Percentiles rank a stretch among this genome's conserved stretches.
Evolutionary conservation across 2,113 vertebrate genomes (phyloP).

Genomic region (Rana temporaria): DNA sequence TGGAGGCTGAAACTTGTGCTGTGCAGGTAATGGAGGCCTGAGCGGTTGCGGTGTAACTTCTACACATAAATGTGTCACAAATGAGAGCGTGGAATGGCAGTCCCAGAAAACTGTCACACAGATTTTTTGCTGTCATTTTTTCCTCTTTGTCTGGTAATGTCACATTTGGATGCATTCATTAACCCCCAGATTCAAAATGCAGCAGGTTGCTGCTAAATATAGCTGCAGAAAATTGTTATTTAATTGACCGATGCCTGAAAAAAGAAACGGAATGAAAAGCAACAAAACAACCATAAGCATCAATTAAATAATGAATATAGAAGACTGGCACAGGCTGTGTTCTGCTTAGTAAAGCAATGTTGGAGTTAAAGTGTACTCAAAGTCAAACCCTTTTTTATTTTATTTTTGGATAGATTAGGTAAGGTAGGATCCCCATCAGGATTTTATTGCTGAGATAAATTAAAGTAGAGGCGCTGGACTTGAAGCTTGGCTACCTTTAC

Average conservation of each 20-base stretch:
- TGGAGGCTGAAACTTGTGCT: constrained; percentile 27
- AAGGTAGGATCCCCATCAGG: too few species aligned
- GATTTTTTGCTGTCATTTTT: background rate
- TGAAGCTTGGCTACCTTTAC: too few species aligned
- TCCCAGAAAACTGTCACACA: background rate
- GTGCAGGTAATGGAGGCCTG: constrained; percentile 31
- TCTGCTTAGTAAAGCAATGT: background rate
- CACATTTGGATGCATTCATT: constrained; percentile 17
- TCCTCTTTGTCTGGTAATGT: constrained; percentile 2
- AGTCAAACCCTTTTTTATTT: too few species aligned
- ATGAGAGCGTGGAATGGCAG: background rate
- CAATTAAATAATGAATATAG: constrained; percentile 31
- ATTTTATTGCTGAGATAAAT: too few species aligned
- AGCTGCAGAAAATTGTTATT: constrained; percentile 41
- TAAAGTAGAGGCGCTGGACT: too few species aligned
- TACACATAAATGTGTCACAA: constrained; percentile 1
- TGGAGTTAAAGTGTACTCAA: background rate
- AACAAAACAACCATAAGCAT: constrained; percentile 16
- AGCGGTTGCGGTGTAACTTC: constrained; percentile 8
- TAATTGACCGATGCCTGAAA: constrained; percentile 43
- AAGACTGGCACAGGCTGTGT: constrained; percentile 7
- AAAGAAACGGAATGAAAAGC: background rate
- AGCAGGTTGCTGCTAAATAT: constrained; percentile 28
- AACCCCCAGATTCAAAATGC: constrained; percentile 3
- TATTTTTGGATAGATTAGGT: too few species aligned